A percentile compares a stretch with the other conserved stretches of the same genome.
Evolutionary conservation across 2,888 invertebrate genomes (phyloP).

Genomic region (Hartigia nigra): DNA sequence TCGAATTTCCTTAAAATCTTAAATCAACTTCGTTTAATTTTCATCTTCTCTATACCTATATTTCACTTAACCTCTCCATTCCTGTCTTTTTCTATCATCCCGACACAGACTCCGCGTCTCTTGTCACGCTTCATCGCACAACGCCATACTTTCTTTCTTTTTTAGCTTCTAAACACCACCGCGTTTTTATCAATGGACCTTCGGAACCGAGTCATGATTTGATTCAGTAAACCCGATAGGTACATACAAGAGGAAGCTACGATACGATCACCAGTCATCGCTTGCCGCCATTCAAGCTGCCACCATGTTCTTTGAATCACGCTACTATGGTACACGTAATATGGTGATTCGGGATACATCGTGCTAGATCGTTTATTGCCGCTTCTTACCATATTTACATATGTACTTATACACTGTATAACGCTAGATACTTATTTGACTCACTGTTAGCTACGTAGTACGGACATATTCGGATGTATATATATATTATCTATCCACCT

Average conservation of each 20-base stretch:
- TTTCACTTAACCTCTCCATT: background rate
- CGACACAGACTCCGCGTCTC: background rate
- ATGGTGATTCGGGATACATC: background rate
- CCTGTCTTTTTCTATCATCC: background rate
- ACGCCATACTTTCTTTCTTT: background rate
- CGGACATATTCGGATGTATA: background rate
- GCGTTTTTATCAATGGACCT: slow-evolving; percentile 2
- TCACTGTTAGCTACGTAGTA: background rate
- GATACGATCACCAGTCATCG: slow-evolving; percentile 2
- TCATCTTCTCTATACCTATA: background rate
- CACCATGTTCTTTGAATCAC: background rate
- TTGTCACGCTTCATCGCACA: background rate
- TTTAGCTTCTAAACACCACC: background rate
- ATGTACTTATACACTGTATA: background rate
- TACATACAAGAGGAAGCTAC: background rate
- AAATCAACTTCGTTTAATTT: no score
- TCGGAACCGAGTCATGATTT: background rate
- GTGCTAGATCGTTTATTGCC: background rate
- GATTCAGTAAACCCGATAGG: slow-evolving; percentile 1
- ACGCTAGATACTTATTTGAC: background rate
- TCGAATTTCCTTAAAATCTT: background rate
- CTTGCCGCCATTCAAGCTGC: background rate
- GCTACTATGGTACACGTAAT: background rate
- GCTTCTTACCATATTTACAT: background rate
- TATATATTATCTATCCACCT: background rate